A percentile compares a stretch with the other conserved stretches of the same genome.
Evolutionary conservation across 53 echinoderm and acorn worm species (phyloP).

Genomic region (Echinarachnius parma): DNA sequence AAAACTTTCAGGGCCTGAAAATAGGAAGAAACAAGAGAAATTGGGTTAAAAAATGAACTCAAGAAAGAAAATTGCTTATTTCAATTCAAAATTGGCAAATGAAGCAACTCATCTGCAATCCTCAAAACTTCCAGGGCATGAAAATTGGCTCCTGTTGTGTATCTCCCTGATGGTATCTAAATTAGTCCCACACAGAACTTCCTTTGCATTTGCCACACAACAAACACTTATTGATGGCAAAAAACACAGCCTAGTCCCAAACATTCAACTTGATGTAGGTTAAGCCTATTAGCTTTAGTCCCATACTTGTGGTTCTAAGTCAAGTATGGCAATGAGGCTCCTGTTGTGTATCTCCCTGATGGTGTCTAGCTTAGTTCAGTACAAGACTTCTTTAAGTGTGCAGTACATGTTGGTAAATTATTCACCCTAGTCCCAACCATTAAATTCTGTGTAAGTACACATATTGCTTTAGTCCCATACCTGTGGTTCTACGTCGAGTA

Average conservation of each 20-base stretch:
- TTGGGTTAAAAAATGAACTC: neutral
- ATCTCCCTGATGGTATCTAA: no score
- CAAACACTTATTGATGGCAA: no score
- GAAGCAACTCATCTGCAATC: neutral
- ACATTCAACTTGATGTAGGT: no score
- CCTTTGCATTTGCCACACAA: no score
- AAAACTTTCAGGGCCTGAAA: conserved; percentile 89
- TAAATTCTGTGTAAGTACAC: no score
- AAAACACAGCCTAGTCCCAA: no score
- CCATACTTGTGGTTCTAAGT: conserved; percentile 97
- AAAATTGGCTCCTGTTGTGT: no score
- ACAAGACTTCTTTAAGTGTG: conserved; percentile 98
- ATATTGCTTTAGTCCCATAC: conserved; percentile 48
- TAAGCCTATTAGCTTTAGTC: neutral
- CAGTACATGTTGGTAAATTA: no score
- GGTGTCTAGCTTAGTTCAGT: conserved; percentile 96
- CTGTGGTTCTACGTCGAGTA: conserved; percentile 99
- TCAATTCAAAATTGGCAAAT: no score
- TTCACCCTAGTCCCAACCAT: no score
- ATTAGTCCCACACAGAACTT: no score
- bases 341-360: conserved; percentile 92
- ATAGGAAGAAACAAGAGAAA: neutral
- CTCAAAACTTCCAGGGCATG: neutral
- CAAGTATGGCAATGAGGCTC: conserved; percentile 94
- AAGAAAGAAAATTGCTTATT: no score